phyloP scores from a whole-genome alignment of 2,113 vertebrate species.

The Amphiprion percula region DNA sequence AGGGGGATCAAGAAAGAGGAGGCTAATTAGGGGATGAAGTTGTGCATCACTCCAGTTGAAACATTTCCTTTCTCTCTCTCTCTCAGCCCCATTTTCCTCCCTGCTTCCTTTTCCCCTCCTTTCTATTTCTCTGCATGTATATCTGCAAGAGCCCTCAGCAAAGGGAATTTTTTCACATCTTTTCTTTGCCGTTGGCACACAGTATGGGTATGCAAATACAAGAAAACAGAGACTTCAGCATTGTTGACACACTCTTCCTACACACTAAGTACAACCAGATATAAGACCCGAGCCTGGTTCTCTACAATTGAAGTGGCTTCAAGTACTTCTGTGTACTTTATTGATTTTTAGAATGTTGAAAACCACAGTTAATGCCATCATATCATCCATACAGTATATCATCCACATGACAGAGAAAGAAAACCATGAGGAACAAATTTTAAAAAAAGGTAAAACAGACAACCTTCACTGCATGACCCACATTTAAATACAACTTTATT shows the following conservation, averaged over 20 bases:
- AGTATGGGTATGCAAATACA: conserved; percentile 73
- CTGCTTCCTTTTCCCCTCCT: conserved; percentile 5
- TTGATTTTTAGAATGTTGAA: conserved; percentile 81
- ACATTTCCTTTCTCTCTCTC: conserved; percentile 58
- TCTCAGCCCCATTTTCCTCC: conserved; percentile 55
- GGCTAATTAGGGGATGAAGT: conserved; percentile 73
- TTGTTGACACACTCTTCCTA: conserved; percentile 67
- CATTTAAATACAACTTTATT: conserved; percentile 87
- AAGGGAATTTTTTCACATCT: conserved; percentile 44
- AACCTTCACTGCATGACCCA: conserved; percentile 81
- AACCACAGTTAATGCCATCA: conserved; percentile 84
- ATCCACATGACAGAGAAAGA: conserved; percentile 79
- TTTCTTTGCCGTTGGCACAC: conserved; percentile 67
- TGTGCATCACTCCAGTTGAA: conserved; percentile 71
- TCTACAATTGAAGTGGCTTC: conserved; percentile 57
- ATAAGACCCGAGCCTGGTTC: conserved; percentile 46
- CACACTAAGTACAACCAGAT: conserved; percentile 57
- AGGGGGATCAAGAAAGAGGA: conserved; percentile 2
- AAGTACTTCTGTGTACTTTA: conserved; percentile 80
- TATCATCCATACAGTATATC: conserved; percentile 84
- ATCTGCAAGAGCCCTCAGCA: conserved; percentile 58
- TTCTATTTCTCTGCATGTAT: conserved; percentile 39
- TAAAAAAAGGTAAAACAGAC: conserved; percentile 79
- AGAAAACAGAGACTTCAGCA: conserved; percentile 68
- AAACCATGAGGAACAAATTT: conserved; percentile 67